Evolutionary conservation across 1,140 invertebrate species (phyloP), one percentile per base, ranked within the genome.

Genomic region (Thereuonema tuberculata): DNA sequence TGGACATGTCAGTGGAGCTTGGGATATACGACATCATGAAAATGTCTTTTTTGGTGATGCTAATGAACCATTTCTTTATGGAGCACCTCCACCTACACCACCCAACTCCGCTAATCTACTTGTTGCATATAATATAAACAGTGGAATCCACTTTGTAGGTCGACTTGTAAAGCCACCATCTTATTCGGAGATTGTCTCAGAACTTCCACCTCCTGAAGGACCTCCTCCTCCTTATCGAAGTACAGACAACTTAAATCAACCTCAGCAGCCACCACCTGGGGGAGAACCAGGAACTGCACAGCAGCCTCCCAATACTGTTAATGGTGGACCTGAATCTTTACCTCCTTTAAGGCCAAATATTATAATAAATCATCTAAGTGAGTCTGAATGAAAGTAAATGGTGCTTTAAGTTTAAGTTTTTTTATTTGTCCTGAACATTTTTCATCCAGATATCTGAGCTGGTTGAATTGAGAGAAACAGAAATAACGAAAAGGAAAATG

Each of bases 111-210:
- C 53, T 21, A 55, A 55, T 17, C 17, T 55, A 9, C 53, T 28
- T 55, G 72, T 75, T n/a, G 74, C 71, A n/a, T 75, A 74, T 62
- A 75, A 75, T 59, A 74, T 75, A 26, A 74, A 74, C 61, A 74
- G 73, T 63, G 73, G 71, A n/a, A 70, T 75, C 2, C 71, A 74
- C 62, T 70, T 74, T 65, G 69, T 75, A 24, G 71, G 72, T 24
- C 52, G 54, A 9, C 59, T 69, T 49, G 63, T 71, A 1, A 69
- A 74, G 58, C 80, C 80, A 1, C 57, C 57, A 9, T 78, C 80
- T 0, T 81, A 81, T 64, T 75, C 71, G 23, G 78, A 80, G 63
- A 73, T 78, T 0, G 71, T 78, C 63, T 69, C 20, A 47, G 56
- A 58, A 20, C 21, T 3, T 25, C 46, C 43, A 31, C 26, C 29